Percentiles rank a stretch among this genome's conserved stretches.
Conservation (phyloP, 2,113 vertebrate genomes). For the Oceanites oceanicus region DNA sequence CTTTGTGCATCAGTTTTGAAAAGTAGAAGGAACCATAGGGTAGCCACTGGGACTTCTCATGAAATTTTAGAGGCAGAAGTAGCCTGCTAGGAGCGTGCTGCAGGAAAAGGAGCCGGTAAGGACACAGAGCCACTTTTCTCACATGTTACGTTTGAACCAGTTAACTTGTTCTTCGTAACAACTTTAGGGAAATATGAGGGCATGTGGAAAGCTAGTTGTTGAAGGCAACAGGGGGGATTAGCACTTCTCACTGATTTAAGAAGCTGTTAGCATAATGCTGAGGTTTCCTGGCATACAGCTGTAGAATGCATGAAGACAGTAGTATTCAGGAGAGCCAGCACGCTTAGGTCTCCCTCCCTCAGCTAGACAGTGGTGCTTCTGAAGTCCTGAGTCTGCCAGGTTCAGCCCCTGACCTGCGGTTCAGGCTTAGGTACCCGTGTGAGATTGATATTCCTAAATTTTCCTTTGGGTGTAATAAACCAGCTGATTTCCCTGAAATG, state of each 20-base stretch:
- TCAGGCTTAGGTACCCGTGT: neutral
- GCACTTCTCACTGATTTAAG: neutral
- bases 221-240: neutral
- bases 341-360: neutral
- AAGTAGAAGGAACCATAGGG: neutral
- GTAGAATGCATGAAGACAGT: neutral
- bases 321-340: neutral
- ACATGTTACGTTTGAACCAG: neutral
- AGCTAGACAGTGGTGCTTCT: neutral
- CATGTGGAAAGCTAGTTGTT: neutral
- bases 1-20: neutral
- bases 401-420: neutral
- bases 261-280: neutral
- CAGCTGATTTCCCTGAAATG: neutral
- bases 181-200: neutral
- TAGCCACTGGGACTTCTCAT: neutral
- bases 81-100: neutral
- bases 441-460: neutral
- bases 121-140: neutral
- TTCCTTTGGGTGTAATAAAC: neutral
- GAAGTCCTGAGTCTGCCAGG: neutral
- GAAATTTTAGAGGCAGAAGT: neutral
- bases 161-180: neutral
- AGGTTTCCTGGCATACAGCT: neutral
- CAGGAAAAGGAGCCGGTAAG: neutral